phyloP scores from a whole-genome alignment of 2,797 vertebrate species.

The Enteromius fasciolatus region DNA sequence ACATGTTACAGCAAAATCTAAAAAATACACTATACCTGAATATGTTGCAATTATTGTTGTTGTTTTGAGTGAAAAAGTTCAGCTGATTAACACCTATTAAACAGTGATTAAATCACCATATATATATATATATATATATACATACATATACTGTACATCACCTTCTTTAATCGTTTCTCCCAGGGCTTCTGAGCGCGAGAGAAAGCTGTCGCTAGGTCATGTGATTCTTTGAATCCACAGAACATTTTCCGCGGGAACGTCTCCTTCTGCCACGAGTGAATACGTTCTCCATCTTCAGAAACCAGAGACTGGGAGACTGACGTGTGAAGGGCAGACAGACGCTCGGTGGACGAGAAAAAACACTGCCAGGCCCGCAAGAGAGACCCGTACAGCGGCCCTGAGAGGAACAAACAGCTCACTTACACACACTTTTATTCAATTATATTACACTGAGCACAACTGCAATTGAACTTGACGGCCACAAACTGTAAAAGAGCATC shows the following conservation, averaged over 20 bases:
- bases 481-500: not conserved
- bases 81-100: too few species aligned
- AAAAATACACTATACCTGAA: not conserved
- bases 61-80: not conserved
- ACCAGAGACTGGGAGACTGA: constrained; percentile 73
- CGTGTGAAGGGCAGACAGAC: constrained; percentile 75
- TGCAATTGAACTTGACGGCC: not conserved
- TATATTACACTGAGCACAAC: not conserved
- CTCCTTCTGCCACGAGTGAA: constrained; percentile 78
- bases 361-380: constrained; percentile 76
- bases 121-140: too few species aligned
- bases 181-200: constrained; percentile 79
- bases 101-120: not conserved
- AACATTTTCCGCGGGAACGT: constrained; percentile 80
- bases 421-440: not conserved
- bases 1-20: not conserved
- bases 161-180: constrained; percentile 78
- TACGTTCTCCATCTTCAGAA: constrained; percentile 69
- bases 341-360: constrained; percentile 75
- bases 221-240: constrained; percentile 76
- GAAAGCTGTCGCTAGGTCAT: constrained; percentile 73
- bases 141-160: constrained; percentile 9
- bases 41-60: too few species aligned
- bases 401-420: constrained; percentile 44
- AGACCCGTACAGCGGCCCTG: constrained; percentile 78